Evolutionary conservation across 2,113 vertebrate genomes (phyloP).

Genomic region (Tragelaphus imberbis): DNA sequence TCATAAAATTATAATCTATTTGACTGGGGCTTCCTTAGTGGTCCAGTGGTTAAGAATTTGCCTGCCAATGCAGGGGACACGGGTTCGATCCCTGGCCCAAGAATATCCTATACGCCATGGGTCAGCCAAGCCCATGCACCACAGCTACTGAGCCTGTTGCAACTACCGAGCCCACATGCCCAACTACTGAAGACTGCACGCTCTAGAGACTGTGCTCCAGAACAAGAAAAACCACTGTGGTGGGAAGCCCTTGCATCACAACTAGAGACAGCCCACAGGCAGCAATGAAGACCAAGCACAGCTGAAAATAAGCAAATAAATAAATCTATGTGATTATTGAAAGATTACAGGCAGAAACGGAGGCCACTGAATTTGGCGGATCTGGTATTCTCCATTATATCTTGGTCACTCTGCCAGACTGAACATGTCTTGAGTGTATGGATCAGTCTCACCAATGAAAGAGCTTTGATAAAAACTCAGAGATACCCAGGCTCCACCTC

Average conservation of each 20-base stretch:
- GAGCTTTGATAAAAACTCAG: background rate
- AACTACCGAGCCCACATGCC: background rate
- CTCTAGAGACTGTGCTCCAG: background rate
- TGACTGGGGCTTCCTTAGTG: background rate
- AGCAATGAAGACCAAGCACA: background rate
- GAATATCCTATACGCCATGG: background rate
- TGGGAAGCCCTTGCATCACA: background rate
- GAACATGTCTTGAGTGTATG: background rate
- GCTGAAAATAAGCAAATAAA: background rate
- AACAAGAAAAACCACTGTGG: fast-evolving
- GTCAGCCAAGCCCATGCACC: background rate
- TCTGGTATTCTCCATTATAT: background rate
- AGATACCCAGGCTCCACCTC: background rate
- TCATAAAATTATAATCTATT: background rate
- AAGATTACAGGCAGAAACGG: background rate
- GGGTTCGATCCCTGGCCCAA: background rate
- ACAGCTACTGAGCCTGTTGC: background rate
- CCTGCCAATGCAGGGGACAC: background rate
- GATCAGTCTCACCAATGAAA: background rate
- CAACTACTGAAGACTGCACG: fast-evolving
- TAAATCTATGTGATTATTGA: background rate
- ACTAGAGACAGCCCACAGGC: background rate
- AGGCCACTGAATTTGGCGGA: background rate
- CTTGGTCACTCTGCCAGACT: background rate
- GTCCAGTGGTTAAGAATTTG: background rate